Base-by-base conservation (phyloP, 2,113 vertebrate genomes). In the Hypomesus transpacificus region DNA sequence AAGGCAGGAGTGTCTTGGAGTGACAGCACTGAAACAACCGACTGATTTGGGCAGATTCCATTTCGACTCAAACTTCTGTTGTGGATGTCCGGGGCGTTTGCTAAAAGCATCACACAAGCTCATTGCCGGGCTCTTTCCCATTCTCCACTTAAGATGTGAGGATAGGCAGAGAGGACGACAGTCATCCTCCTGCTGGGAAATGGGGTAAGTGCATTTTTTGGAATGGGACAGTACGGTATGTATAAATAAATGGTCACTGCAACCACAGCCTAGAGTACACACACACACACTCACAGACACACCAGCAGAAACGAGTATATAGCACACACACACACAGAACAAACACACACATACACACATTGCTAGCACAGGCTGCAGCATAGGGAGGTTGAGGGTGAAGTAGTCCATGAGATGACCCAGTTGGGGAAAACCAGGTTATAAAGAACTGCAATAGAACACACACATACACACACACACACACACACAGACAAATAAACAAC, bases 381-480 rank as follows among this genome's bases (percentile, higher is more conserved):
- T 76, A 80, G 56, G 46, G 75, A 79, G 77, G 80, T 85, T 81
- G 84, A 62, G 77, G 68, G 79, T 79, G 79, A 80, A 67, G 28
- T 57, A 75, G 79, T 78, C 77, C 69, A 68, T 60, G 39, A 71
- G 73, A 77, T 82, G 86, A 78, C 82, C 84, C 75, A 86, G 78
- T 79, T 84, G 74, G 68, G 72, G 68, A 65, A 84, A 89, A 86
- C 16, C 82, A 83, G 86, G 83, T 62, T 82, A 53, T 71, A 73
- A 71, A 76, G 69, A 68, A 46, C 5, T 56, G 53, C 53, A 18
- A n/a, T 4, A 20, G 18, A 1, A 46, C 50, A 5, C 28, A 73
- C 54, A 72, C 53, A 62, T 69, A 75, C 64, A 58, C 50, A 66
- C 17, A 46, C 50, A 5, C 26, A 70, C 54, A 72, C 54, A 62